These are phyloP conservation scores for crab-eating macaque (Macaca fascicularis) DNA, from an alignment of 2,113 vertebrate species.

Conservation along the genomic window DNA sequence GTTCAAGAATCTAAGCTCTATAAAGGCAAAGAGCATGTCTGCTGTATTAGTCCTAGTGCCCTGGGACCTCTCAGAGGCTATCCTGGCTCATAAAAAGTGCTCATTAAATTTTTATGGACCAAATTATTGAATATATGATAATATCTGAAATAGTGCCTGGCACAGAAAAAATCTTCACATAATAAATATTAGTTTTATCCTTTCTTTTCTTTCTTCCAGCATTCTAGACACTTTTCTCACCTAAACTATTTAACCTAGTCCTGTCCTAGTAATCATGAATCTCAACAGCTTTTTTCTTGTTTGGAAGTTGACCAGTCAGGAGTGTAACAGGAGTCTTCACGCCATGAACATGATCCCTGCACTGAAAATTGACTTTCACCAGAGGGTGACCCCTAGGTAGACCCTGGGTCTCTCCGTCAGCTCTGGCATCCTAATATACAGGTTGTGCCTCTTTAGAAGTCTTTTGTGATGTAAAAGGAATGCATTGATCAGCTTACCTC, in stretches of 20 bases:
- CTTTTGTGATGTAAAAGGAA: background rate
- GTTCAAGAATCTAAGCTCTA: background rate
- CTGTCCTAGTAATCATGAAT: background rate
- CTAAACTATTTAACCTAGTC: background rate
- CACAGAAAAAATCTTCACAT: background rate
- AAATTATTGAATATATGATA: background rate
- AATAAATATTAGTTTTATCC: background rate
- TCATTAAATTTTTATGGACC: background rate
- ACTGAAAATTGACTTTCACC: background rate
- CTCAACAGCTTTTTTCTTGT: background rate
- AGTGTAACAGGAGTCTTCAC: background rate
- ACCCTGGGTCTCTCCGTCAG: background rate
- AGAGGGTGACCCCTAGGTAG: background rate
- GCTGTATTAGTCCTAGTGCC: background rate
- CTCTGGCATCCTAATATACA: background rate
- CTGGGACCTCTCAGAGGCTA: background rate
- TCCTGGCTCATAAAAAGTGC: background rate
- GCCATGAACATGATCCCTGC: background rate
- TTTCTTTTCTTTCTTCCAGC: constrained; percentile 6
- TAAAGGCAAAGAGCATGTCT: background rate
- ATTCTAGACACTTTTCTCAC: background rate
- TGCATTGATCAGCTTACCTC: background rate
- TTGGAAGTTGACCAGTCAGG: background rate
- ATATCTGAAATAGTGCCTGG: background rate
- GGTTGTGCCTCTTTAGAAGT: background rate